phyloP scores from a whole-genome alignment of 2,888 invertebrate species.

The Crepidodera aurea region DNA sequence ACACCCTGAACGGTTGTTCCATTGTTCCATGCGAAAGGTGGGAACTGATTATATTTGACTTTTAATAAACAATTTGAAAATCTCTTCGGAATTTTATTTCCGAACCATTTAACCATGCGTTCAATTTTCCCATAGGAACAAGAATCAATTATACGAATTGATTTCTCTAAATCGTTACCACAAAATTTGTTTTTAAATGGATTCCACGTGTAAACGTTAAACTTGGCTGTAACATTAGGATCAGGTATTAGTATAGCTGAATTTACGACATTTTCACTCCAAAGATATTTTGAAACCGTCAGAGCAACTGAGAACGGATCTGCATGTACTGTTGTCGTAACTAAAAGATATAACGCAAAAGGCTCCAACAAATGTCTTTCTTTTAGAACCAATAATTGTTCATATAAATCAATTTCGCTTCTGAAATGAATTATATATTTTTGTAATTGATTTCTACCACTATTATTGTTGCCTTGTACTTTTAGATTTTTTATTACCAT shows the following conservation, averaged over 20 bases:
- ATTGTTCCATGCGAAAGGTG: conserved; percentile 17
- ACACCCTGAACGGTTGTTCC: conserved; percentile 8
- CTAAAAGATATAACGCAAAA: conserved; percentile 44
- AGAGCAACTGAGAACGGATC: conserved; percentile 34
- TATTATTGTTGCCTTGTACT: neutral
- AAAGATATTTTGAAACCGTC: conserved; percentile 15
- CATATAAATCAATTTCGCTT: conserved; percentile 12
- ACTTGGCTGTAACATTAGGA: conserved; percentile 20
- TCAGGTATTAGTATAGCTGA: conserved; percentile 24
- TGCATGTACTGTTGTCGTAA: conserved; percentile 41
- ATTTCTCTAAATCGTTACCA: conserved; percentile 1
- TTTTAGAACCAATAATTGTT: conserved; percentile 10
- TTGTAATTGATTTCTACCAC: neutral
- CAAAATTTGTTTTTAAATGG: conserved; percentile 21
- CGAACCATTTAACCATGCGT: conserved; percentile 21
- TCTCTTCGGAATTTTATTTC: conserved; percentile 16
- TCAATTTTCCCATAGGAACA: conserved; percentile 27
- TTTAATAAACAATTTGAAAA: conserved; percentile 30
- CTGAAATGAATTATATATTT: conserved; percentile 30
- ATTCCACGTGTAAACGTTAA: conserved; percentile 28
- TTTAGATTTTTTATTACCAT: conserved; percentile 14
- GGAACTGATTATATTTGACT: conserved; percentile 14
- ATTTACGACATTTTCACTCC: conserved; percentile 18
- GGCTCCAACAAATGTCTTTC: conserved; percentile 31
- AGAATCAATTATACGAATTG: conserved; percentile 2